A percentile compares a stretch with the other conserved stretches of the same genome.
These are phyloP conservation scores for Clanis bilineata DNA, from an alignment of 2,888 invertebrate genomes.

Conservation along the genomic window DNA sequence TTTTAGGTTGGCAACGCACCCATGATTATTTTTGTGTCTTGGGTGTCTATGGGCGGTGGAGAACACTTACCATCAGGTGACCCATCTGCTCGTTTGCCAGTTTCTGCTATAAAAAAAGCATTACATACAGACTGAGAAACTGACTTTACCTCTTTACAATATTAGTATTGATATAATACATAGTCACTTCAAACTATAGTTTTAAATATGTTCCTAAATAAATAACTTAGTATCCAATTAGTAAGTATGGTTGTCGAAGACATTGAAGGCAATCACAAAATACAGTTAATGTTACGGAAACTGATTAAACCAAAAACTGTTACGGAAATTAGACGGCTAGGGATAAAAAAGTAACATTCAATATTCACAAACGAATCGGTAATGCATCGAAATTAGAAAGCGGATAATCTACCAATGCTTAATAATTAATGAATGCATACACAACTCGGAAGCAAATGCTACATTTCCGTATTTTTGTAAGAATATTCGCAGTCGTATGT, in stretches of 20 bases:
- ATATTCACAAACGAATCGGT: neutral
- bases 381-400: conserved; percentile 23
- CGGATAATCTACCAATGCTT: conserved; percentile 21
- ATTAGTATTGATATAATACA: no score
- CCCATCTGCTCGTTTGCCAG: no score
- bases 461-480: neutral
- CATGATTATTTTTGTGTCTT: no score
- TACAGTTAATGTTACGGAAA: conserved; percentile 2
- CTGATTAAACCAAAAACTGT: neutral
- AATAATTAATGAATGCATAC: neutral
- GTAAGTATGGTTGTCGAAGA: neutral
- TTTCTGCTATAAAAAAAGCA: no score
- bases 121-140: no score
- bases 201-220: neutral
- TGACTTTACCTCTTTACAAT: no score
- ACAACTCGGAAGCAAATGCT: neutral
- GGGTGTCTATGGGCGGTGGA: no score
- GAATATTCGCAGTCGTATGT: neutral
- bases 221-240: neutral
- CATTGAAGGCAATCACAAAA: neutral
- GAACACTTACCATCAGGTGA: no score
- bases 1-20: no score
- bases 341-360: neutral
- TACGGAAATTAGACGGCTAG: neutral
- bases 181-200: neutral